Percentiles rank a stretch among this genome's conserved stretches.
Conservation (phyloP, 1,140 invertebrate species). For the Cepaea nemoralis region DNA sequence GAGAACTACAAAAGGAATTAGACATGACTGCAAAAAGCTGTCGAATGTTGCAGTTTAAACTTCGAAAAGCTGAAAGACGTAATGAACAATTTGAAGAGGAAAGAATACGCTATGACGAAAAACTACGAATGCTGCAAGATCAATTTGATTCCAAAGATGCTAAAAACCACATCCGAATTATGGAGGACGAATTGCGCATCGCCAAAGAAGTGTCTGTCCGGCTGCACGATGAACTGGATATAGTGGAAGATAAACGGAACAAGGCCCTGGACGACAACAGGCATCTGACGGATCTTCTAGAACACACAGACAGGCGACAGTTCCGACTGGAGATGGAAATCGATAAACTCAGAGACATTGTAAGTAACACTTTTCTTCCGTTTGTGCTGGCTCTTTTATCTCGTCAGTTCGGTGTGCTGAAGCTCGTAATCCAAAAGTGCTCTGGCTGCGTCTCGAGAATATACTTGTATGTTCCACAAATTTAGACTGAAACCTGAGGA, state of each 20-base stretch:
- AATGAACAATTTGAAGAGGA: slow-evolving; percentile 90
- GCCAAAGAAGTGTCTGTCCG: slow-evolving; percentile 80
- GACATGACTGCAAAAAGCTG: slow-evolving; percentile 89
- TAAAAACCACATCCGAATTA: slow-evolving; percentile 71
- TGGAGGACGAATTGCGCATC: slow-evolving; percentile 87
- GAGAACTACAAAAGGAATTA: slow-evolving; percentile 76
- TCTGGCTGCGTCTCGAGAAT: no score
- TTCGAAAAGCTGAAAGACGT: slow-evolving; percentile 93
- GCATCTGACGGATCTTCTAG: slow-evolving; percentile 68
- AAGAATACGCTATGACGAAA: slow-evolving; percentile 75
- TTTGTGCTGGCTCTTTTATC: background rate
- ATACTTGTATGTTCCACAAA: no score
- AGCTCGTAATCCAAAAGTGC: no score
- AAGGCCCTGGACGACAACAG: slow-evolving; percentile 74
- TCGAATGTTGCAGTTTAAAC: slow-evolving; percentile 96
- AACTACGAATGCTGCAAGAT: slow-evolving; percentile 66
- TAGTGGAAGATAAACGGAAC: slow-evolving; percentile 78
- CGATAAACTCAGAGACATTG: slow-evolving; percentile 67
- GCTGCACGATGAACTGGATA: slow-evolving; percentile 82
- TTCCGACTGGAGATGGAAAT: slow-evolving; percentile 69
- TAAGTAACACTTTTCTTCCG: slow-evolving; percentile 56
- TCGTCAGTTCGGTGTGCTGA: no score
- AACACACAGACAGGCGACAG: slow-evolving; percentile 68
- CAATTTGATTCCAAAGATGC: slow-evolving; percentile 67
- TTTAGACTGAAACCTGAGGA: no score